Evolutionary conservation across 2,888 invertebrate species (phyloP), one percentile per base, ranked within the genome.

Genomic region (Cryptophagus acutangulus): DNA sequence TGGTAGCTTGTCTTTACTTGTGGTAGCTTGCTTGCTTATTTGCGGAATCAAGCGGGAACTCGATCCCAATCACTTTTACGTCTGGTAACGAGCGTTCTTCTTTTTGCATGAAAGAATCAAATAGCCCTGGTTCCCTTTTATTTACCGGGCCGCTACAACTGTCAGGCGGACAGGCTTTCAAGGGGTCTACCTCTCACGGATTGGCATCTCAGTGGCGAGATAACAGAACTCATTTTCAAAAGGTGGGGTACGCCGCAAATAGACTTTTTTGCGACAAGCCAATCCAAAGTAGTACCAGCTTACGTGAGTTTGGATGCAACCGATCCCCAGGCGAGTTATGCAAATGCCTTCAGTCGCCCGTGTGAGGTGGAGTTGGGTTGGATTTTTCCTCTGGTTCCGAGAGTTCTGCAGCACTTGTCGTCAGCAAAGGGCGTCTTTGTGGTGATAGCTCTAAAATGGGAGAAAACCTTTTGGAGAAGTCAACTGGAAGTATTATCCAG

Each of bases 401-500:
- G 44, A 20, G 49, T 58, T 0, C 41, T 54, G 4, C 35, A 41
- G n/a, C 55, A 58, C 28, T 41, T 52, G 13, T 50, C 52, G 35
- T 6, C 12, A 13, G 41, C 55, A 10, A 36, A 35, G 33, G 56
- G 58, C 9, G 17, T 29, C 6, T 57, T 48, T 36, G 42, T 59
- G 2, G n/a, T 61, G 18, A 45, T 61, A 17, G 52, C 45, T 4
- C 46, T 45, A 6, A 48, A 54, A 12, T 47, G 54, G 20, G 9
- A 20, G 20, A 20, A 20, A 35, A 50, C 51, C 3, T 62, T 55
- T 42, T 62, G 61, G 58, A 29, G 49, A 46, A 38, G 54, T 10
- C 58, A 62, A 29, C 48, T 62, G 6, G 51, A 46, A 40, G 31
- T 17, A 37, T 61, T 34, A 70, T 68, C 2, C 2, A 41, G 16